Evolutionary conservation across 2,113 vertebrate genomes (phyloP), one percentile per base, ranked within the genome.

Genomic region (Cyprinodon brontotheroides): DNA sequence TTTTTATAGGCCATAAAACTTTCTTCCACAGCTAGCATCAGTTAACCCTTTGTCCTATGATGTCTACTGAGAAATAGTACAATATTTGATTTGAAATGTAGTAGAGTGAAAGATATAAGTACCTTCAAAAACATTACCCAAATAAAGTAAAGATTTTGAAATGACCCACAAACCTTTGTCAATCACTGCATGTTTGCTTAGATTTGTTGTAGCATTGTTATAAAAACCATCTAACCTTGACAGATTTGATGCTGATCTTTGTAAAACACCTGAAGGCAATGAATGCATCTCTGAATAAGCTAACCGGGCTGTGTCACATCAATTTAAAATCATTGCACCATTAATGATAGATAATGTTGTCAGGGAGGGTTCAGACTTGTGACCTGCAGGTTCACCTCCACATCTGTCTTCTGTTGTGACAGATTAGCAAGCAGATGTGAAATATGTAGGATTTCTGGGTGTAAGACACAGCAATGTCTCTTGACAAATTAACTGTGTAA

Each of bases 261-360:
- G 73, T 63, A 77, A 78, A 80, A 13, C 40, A 65, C 70, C 70
- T 75, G 61, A 22, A 83, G 71, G 63, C 65, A 48, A 61, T 48
- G 37, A 61, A 57, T 17, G 20, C 9, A 53, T 39, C 65, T 75
- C 17, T 36, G 38, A 48, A 45, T 61, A 65, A 65, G 59, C 29
- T 0, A 73, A 67, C 68, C 59, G 62, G 64, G 63, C n/a, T 65
- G 61, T 75, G 15, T 69, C 29, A 43, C 29, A 77, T 65, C 59
- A 8, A 11, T 84, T 68, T 50, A 62, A 38, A 72, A 72, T 0
- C 48, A 22, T 71, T 69, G 61, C 70, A 47, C 0, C 22, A 8
- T 29, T 70, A 63, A 68, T 79, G 67, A 81, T 60, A 72, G 59
- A 77, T 67, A 80, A 64, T 79, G 62, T 61, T 53, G 11, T 66